phyloP scores from a whole-genome alignment of 2,888 invertebrate species.

The Trachelus troglodyta region DNA sequence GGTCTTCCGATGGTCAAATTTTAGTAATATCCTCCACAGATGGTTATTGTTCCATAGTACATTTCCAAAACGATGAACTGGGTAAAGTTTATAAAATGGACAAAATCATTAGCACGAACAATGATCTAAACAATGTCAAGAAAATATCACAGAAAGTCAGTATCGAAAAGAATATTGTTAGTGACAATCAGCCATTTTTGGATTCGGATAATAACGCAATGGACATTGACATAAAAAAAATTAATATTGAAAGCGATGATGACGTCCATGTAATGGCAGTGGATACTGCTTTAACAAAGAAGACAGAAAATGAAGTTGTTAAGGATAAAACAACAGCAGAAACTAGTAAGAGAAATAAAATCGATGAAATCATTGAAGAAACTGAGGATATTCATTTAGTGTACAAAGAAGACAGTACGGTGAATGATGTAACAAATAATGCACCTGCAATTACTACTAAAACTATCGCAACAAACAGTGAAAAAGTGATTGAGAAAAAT shows the following conservation, averaged over 20 bases:
- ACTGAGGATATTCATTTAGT: constrained; percentile 73
- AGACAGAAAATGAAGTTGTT: constrained; percentile 17
- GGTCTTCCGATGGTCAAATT: constrained; percentile 81
- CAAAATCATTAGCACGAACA: constrained; percentile 17
- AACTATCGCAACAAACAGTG: not conserved
- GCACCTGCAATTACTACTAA: constrained; percentile 20
- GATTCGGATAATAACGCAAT: constrained; percentile 55
- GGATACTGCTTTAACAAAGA: constrained; percentile 22
- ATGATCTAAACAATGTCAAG: constrained; percentile 21
- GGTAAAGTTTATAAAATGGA: constrained; percentile 71
- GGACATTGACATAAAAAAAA: constrained; percentile 49
- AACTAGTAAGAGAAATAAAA: constrained; percentile 24
- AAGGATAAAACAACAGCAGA: constrained; percentile 31
- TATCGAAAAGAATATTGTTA: constrained; percentile 8
- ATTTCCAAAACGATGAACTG: constrained; percentile 80
- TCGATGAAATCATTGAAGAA: constrained; percentile 56
- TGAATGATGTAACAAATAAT: constrained; percentile 38
- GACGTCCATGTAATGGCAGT: constrained; percentile 8
- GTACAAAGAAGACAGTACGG: constrained; percentile 68
- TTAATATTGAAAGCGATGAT: constrained; percentile 20
- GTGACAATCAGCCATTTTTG: constrained; percentile 22
- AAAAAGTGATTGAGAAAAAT: not conserved
- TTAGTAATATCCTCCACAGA: constrained; percentile 88
- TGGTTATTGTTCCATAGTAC: constrained; percentile 87
- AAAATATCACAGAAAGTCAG: constrained; percentile 20